Evolutionary conservation across 2,113 vertebrate genomes (phyloP), one percentile per base, ranked within the genome.

Genomic region (Synodontis membranacea): DNA sequence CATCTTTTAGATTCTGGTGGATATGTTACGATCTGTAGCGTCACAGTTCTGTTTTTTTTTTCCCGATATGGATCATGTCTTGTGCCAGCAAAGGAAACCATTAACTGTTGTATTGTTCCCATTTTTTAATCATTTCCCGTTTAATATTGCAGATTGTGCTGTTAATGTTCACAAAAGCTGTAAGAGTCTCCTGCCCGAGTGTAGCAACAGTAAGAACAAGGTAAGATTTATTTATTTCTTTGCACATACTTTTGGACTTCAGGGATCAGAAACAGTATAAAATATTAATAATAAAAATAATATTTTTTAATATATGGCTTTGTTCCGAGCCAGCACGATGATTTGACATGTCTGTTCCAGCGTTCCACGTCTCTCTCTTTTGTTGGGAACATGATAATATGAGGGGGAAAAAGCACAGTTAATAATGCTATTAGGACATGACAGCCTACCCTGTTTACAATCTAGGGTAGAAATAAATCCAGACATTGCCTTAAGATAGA

Each of bases 81-180:
- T 12, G 9, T 79, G 76, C 48, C 9, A 23, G 4, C 48, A 34
- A 34, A 19, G 25, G n/a, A 37, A 79, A 23, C 31, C 46, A 23
- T 23, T 21, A 54, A 2, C 19, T 4, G 3, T 44, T 82, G 54
- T 31, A 46, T 50, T 74, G 23, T 42, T 56, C 34, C 31, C 34
- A 21, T 37, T 56, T 28, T 70, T n/a, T 79, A 37, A 37, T 37
- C 46, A 62, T 64, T 52, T 58, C 66, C 15, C 7, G 3, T 75
- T 81, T 66, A n/a, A 25, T 56, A 86, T 92, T 92, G 80, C 95
- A 97, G 97, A 97, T 88, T 97, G 97, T 89, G 95, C 95, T 31
- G 96, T 97, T 90, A 97, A 97, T 74, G 96, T 97, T 92, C 97
- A 97, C 92, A 97, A 96, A 94, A 97, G 92, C 95, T 97, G 97